phyloP scores from a whole-genome alignment of 1,140 invertebrate species.

The Magallana gigas region DNA sequence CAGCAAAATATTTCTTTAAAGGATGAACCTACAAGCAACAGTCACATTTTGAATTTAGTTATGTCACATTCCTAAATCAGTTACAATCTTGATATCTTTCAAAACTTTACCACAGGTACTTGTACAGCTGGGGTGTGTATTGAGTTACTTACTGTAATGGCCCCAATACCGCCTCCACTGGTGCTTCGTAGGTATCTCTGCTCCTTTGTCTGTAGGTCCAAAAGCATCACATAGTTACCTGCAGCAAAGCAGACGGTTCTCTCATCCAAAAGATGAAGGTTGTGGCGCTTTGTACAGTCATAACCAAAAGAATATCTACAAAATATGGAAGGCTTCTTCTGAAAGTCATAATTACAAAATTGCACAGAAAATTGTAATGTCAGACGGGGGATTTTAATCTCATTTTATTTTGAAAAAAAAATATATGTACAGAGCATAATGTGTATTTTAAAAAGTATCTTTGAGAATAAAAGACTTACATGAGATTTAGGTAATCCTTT shows the following conservation, averaged over 20 bases:
- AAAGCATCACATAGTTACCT: conserved; percentile 89
- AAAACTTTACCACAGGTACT: too few relatives aligned
- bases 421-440: too few relatives aligned
- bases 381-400: too few relatives aligned
- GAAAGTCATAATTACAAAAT: conserved; percentile 46
- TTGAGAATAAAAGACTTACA: conserved; percentile 67
- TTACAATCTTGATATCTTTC: neutral
- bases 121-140: too few relatives aligned
- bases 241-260: conserved; percentile 88
- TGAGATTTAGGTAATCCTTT: conserved; percentile 71
- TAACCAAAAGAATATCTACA: conserved; percentile 90
- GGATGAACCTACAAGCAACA: conserved; percentile 81
- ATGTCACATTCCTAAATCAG: too few relatives aligned
- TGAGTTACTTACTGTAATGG: conserved; percentile 84
- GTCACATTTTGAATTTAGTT: neutral
- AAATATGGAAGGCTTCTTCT: too few relatives aligned
- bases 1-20: conserved; percentile 85
- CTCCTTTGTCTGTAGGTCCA: conserved; percentile 84
- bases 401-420: too few relatives aligned
- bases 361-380: too few relatives aligned
- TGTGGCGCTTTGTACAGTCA: conserved; percentile 89
- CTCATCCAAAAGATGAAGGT: conserved; percentile 87
- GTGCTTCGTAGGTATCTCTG: conserved; percentile 86
- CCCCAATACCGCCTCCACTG: conserved; percentile 88
- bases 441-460: neutral